Evolutionary conservation across 2,888 invertebrate species (phyloP).

Genomic region (Phlogophora meticulosa): DNA sequence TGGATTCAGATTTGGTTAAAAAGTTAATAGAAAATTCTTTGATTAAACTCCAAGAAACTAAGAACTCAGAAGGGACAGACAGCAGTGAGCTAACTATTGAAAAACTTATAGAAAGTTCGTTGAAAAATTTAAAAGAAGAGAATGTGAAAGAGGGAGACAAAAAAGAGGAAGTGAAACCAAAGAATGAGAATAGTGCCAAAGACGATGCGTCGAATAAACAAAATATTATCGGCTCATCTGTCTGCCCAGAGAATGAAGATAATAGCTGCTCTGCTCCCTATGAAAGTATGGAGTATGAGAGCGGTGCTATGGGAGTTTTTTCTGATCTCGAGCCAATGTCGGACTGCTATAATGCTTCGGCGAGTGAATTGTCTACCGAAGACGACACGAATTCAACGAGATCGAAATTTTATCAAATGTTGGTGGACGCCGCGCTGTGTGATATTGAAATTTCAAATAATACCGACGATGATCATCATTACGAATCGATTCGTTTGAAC

Average conservation of each 20-base stretch:
- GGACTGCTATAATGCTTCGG: slow-evolving; percentile 94
- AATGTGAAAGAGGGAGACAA: slow-evolving; percentile 67
- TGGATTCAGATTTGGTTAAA: slow-evolving; percentile 92
- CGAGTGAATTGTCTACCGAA: slow-evolving; percentile 92
- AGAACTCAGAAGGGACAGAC: slow-evolving; percentile 86
- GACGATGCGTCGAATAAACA: slow-evolving; percentile 71
- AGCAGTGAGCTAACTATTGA: slow-evolving; percentile 86
- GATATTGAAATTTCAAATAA: slow-evolving; percentile 93
- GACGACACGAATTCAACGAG: slow-evolving; percentile 92
- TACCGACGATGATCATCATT: slow-evolving; percentile 93
- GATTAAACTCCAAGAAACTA: slow-evolving; percentile 90
- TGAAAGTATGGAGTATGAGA: slow-evolving; percentile 94
- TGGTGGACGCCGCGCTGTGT: slow-evolving; percentile 93
- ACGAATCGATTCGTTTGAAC: slow-evolving; percentile 93
- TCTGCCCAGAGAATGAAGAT: slow-evolving; percentile 84
- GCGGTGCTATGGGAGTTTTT: slow-evolving; percentile 89
- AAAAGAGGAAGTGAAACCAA: slow-evolving; percentile 69
- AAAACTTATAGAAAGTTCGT: slow-evolving; percentile 89
- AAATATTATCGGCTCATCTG: slow-evolving; percentile 70
- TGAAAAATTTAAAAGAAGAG: slow-evolving; percentile 85
- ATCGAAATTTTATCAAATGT: slow-evolving; percentile 94
- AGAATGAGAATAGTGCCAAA: slow-evolving; percentile 73
- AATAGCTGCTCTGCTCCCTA: slow-evolving; percentile 94
- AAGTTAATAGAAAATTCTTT: slow-evolving; percentile 93
- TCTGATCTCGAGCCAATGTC: slow-evolving; percentile 91